phyloP scores from a whole-genome alignment of 1,140 invertebrate genomes.

The Papilio polytes region DNA sequence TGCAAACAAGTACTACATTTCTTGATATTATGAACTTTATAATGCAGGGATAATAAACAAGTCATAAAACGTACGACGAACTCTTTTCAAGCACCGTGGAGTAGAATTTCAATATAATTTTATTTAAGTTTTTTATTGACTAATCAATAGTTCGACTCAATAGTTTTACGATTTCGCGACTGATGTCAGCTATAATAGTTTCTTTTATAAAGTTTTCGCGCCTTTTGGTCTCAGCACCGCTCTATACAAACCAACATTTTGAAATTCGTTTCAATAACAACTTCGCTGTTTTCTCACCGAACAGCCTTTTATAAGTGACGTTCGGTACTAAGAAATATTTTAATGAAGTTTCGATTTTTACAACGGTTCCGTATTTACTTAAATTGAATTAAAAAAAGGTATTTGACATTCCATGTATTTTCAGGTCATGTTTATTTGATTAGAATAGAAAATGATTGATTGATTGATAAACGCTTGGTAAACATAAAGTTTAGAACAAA shows the following conservation, averaged over 20 bases:
- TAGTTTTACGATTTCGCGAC: slow-evolving; percentile 16
- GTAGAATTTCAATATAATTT: neutral
- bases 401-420: no score
- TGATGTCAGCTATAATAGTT: slow-evolving; percentile 7
- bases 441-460: no score
- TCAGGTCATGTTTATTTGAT: no score
- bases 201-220: slow-evolving; percentile 10
- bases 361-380: neutral
- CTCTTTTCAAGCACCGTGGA: slow-evolving; percentile 8
- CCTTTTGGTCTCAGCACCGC: neutral
- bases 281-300: slow-evolving; percentile 10
- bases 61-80: neutral
- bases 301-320: slow-evolving; percentile 3
- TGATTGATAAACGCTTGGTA: no score
- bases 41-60: neutral
- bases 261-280: neutral
- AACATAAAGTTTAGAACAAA: no score
- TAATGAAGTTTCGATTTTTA: neutral
- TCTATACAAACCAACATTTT: neutral
- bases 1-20: no score
- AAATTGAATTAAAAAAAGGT: no score
- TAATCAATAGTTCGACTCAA: slow-evolving; percentile 6
- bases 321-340: neutral
- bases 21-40: neutral
- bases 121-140: slow-evolving; percentile 2